Base-by-base conservation (phyloP, 2,797 vertebrate genomes). In the Mallotus villosus region DNA sequence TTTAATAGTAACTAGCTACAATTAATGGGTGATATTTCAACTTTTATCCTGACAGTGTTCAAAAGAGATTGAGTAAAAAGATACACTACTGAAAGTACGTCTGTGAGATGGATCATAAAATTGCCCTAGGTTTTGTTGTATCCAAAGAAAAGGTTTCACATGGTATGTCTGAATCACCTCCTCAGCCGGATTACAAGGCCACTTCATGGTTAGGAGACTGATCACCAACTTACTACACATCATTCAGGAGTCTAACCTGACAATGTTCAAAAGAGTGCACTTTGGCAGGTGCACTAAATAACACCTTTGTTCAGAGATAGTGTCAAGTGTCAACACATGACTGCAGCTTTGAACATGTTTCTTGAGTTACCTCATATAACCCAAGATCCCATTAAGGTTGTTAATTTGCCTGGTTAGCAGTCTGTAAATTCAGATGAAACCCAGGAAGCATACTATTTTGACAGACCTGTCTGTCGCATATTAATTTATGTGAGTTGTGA, bases 271-370 rank as follows among this genome's bases (percentile, higher is more conserved):
- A 60, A 3, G 57, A 5, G 29, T 60, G 11, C 57, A 72, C 66
- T 64, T 78, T 78, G 81, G 76, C 66, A 74, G 53, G 25, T 65
- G 69, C 16, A 34, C 76, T 58, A 67, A 49, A 29, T 27, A 57
- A 53, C 29, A 59, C 63, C 67, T 82, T 67, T 67, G 59, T 75
- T 74, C 37, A 11, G 65, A n/a, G 22, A 63, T 55, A 49, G 71
- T 27, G 71, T 27, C 37, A 51, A 63, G 55, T 62, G 46, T 66
- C 72, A 63, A 63, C 57, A 78, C 49, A 57, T 57, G 8, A 51
- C 68, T 70, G 53, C 29, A 21, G 29, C 71, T 69, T 34, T 71
- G 37, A 84, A 82, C 85, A 70, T 79, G 84, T 84, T 77, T 76
- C 83, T 75, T 70, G 81, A 77, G 58, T 55, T 37, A 68, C 70